Percentiles rank a stretch among this genome's conserved stretches.
These are phyloP conservation scores for Cantharis flavilabris DNA, from an alignment of 2,888 invertebrate species.

Conservation along the genomic window DNA sequence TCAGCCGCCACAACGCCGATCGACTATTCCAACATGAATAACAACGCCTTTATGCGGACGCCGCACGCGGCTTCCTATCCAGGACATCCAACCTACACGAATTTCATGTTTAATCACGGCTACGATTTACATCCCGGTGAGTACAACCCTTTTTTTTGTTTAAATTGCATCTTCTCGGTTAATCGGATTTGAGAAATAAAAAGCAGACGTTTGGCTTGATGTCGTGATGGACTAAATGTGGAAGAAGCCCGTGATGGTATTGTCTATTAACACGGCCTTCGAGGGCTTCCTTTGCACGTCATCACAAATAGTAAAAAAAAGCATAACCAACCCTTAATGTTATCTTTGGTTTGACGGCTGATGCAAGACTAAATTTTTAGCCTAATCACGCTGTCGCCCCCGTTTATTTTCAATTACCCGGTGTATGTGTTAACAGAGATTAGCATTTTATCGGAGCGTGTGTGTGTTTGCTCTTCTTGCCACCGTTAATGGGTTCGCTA, in stretches of 20 bases:
- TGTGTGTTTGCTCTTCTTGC: conserved; percentile 42
- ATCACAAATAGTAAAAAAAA: neutral
- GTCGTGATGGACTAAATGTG: conserved; percentile 14
- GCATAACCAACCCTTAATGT: neutral
- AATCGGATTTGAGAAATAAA: neutral
- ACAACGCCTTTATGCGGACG: neutral
- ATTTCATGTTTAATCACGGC: neutral
- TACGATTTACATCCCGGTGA: conserved; percentile 18
- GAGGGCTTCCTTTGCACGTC: conserved; percentile 24
- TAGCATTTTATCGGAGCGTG: conserved; percentile 45
- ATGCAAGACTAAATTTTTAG: conserved; percentile 13
- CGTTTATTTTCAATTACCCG: conserved; percentile 48
- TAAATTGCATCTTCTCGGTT: neutral
- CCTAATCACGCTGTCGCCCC: conserved; percentile 24
- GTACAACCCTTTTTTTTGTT: conserved; percentile 16
- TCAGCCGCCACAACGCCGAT: neutral
- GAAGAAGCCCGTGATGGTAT: conserved; percentile 23
- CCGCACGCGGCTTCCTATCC: neutral
- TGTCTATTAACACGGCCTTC: neutral
- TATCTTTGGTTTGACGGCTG: neutral
- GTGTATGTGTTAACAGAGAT: conserved; percentile 42
- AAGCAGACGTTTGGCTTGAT: conserved; percentile 5
- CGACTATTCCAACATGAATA: neutral
- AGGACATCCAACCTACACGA: neutral
- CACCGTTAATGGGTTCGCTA: conserved; percentile 26